Conservation (phyloP, 2,113 vertebrate genomes). For the Vireo altiloquus region DNA sequence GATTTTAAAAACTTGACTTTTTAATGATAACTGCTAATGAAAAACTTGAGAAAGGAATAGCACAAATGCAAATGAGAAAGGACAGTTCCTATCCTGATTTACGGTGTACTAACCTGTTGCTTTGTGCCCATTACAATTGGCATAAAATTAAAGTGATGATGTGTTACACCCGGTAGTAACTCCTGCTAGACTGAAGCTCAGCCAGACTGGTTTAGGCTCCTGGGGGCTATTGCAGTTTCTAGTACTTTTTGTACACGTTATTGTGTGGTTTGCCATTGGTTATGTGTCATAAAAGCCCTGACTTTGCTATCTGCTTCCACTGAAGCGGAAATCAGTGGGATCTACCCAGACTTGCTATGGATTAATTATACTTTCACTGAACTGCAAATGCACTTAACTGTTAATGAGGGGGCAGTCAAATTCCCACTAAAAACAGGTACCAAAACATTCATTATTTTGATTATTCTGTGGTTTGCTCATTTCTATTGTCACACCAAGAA, state of each 20-base stretch:
- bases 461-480: not conserved
- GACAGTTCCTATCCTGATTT: not conserved
- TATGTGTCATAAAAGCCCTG: not conserved
- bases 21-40: not conserved
- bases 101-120: rapidly evolving
- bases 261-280: not conserved
- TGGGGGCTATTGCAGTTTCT: not conserved
- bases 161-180: not conserved
- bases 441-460: not conserved
- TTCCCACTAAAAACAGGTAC: not conserved
- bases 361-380: not conserved
- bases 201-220: not conserved
- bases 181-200: not conserved
- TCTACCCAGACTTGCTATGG: not conserved
- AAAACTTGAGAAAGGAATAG: not conserved
- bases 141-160: not conserved
- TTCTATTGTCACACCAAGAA: not conserved
- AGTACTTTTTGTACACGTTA: not conserved
- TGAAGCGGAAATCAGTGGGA: not conserved
- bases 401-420: not conserved
- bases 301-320: not conserved
- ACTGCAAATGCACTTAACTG: not conserved
- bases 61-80: not conserved
- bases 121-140: not conserved
- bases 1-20: not conserved